phyloP scores from a whole-genome alignment of 2,113 vertebrate species.

The human (Homo sapiens) region GRCh38 chr12:77187501-77188000 shows the following conservation, averaged over 20 bases:
- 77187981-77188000: not conserved
- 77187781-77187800: not conserved
- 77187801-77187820: not conserved
- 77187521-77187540: not conserved
- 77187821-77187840: not conserved
- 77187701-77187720: not conserved
- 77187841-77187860: not conserved
- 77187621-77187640: not conserved
- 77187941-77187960: conserved; percentile 5
- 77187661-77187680: not conserved
- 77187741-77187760: not conserved
- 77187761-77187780: not conserved
- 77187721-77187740: not conserved
- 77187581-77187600: not conserved
- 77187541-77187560: not conserved
- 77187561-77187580: not conserved
- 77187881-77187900: not conserved
- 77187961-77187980: not conserved
- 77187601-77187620: not conserved
- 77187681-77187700: not conserved
- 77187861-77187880: not conserved
- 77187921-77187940: not conserved
- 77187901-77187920: not conserved
- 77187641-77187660: not conserved
- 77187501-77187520: not conserved